Evolutionary conservation across 2,797 vertebrate genomes (phyloP).

Genomic region (Platyrinchus mystaceus): DNA sequence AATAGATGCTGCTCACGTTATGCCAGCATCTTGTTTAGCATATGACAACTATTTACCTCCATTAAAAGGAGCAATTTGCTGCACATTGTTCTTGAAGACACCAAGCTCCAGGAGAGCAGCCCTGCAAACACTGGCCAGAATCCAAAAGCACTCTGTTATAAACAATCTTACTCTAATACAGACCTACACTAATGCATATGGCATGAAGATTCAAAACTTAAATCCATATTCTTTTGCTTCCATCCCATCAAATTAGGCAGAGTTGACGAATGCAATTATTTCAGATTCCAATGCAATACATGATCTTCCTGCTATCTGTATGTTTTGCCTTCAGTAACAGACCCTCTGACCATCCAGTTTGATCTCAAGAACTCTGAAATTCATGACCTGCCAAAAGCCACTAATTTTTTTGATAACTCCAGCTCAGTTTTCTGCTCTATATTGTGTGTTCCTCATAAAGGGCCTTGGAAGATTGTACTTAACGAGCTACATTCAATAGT

Average conservation of each 20-base stretch:
- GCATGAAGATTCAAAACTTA: neutral
- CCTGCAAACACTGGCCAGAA: conserved; percentile 47
- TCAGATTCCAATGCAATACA: neutral
- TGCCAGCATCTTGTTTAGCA: conserved; percentile 32
- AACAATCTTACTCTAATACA: neutral
- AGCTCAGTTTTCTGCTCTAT: neutral
- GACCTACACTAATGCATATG: neutral
- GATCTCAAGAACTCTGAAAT: neutral
- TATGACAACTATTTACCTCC: conserved; percentile 62
- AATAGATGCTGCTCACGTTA: conserved; percentile 6
- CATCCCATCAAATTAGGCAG: neutral
- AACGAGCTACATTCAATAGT: neutral
- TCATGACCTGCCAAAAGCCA: neutral
- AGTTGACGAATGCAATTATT: neutral
- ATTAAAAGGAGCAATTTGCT: conserved; percentile 66
- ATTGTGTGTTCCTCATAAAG: neutral
- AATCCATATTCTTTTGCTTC: neutral
- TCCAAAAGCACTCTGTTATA: conserved; percentile 60
- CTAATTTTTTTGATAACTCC: neutral
- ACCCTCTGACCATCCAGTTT: neutral
- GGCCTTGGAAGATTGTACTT: neutral
- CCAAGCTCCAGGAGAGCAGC: conserved; percentile 60
- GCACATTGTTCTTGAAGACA: conserved; percentile 56
- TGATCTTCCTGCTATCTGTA: neutral
- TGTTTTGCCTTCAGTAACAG: neutral